Evolutionary conservation across 2,113 vertebrate genomes (phyloP), one percentile per base, ranked within the genome.

Genomic region (Uria aalge): DNA sequence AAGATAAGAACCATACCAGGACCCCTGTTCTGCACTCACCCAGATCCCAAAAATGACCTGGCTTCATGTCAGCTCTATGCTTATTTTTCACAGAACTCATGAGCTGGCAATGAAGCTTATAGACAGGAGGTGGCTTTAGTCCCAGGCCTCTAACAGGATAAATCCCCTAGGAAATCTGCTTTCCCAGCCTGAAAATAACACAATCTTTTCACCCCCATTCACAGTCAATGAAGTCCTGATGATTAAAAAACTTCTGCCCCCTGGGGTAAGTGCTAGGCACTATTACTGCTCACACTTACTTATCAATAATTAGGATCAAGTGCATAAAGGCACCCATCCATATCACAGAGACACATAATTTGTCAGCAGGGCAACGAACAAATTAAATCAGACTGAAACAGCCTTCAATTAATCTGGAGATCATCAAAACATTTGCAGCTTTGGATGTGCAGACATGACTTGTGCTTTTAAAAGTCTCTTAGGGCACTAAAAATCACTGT

Each of bases 391-490:
- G 66, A 27, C 73, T 62, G 90, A 88, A 94, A 85, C 34, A 79
- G 45, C 45, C 75, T 83, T 82, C 71, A 93, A 47, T 93, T 95
- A 93, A 90, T 76, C 53, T 72, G 47, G 24, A 59, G 21, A 72
- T 81, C 57, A 92, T 92, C 66, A 93, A 88, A 93, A 85, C 74
- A 68, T 92, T 90, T 45, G 59, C 71, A 69, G 62, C 45, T 90
- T 43, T 56, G 40, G 6, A 11, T 64, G 62, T 76, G 74, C n/a
- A 85, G 52, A 81, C 68, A 78, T 0, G 3, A 72, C 57, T 73
- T 56, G 36, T 38, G 78, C 88, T 92, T 92, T 93, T 80, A 79
- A 43, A 73, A 93, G 55, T 88, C 92, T 94, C 88, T 30, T 12
- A 90, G 78, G 79, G 53, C 34, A 11, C 32, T 74, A n/a, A 14